Evolutionary conservation across 2,888 invertebrate genomes (phyloP).

Genomic region (Tigriopus californicus): DNA sequence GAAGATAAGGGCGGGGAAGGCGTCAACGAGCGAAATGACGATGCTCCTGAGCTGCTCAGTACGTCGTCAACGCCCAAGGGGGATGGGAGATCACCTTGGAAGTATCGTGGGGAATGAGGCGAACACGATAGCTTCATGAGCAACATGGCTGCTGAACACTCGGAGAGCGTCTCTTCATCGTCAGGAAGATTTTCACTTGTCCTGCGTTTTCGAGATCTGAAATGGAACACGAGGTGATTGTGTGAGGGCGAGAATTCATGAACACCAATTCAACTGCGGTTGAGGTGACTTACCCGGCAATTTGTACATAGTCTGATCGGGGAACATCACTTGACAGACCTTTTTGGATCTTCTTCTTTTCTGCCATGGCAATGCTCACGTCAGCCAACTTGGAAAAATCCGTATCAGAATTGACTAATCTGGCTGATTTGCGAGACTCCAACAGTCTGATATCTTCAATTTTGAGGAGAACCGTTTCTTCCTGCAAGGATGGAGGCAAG

Average conservation of each 20-base stretch:
- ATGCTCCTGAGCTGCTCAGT: neutral
- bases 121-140: slow-evolving; percentile 85
- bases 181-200: slow-evolving; percentile 16
- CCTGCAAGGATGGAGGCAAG: neutral
- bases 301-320: slow-evolving; percentile 11
- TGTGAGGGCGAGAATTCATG: no score
- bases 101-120: slow-evolving; percentile 30
- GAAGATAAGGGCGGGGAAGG: slow-evolving; percentile 9
- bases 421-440: slow-evolving; percentile 83
- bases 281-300: slow-evolving; percentile 6
- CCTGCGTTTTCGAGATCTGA: slow-evolving; percentile 68
- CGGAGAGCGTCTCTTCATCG: slow-evolving; percentile 47
- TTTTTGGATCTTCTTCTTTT: neutral
- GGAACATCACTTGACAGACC: neutral
- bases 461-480: slow-evolving; percentile 36
- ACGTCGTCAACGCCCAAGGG: neutral
- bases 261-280: no score
- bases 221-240: no score
- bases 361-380: neutral
- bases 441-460: slow-evolving; percentile 73
- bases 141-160: slow-evolving; percentile 85
- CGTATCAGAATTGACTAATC: slow-evolving; percentile 81
- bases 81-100: neutral
- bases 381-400: slow-evolving; percentile 59
- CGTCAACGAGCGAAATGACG: slow-evolving; percentile 6